Evolutionary conservation across 2,113 vertebrate species (phyloP), one percentile per base, ranked within the genome.

Genomic region (Montifringilla adamsi): DNA sequence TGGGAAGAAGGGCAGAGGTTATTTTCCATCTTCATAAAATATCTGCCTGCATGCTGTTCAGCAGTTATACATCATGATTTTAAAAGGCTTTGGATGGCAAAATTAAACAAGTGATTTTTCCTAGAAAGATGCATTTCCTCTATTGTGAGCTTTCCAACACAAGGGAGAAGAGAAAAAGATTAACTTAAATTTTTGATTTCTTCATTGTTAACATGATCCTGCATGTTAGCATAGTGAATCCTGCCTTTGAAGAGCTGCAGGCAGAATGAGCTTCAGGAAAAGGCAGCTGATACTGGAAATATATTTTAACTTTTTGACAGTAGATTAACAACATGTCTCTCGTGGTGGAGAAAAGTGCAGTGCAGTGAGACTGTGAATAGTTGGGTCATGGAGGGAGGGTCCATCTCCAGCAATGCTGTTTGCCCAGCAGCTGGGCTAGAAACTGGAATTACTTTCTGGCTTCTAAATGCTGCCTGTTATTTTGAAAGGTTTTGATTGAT

Each of bases 1-100:
- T 84, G 49, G 74, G 81, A 96, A 85, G 66, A 75, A 15, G 56
- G 46, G 41, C 81, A 89, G 87, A 93, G 77, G 74, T 92, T 91
- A 27, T 87, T 92, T 52, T 35, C 52, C 23, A 17, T 72, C 66
- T 84, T 94, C 60, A 89, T 52, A 68, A 93, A 64, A 22, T 52
- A 55, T 3, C 72, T 92, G 39, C 39, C 76, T 89, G 30, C 44
- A 2, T 81, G 55, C 68, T 82, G 35, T 78, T 89, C 39, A 69
- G 0, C 43, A 70, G 8, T 73, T 85, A 30, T 58, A 69, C 52
- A 56, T 3, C 0, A 1, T 58, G 58, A 21, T 82, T 82, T 89
- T 12, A 68, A 53, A 81, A 79, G 86, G 4, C 50, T 68, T 63
- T 75, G 66, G 21, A 31, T 35, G 60, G 52, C 60, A 81, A 67